Conservation (phyloP, 2,113 vertebrate genomes). For the Anarrhichthys ocellatus region DNA sequence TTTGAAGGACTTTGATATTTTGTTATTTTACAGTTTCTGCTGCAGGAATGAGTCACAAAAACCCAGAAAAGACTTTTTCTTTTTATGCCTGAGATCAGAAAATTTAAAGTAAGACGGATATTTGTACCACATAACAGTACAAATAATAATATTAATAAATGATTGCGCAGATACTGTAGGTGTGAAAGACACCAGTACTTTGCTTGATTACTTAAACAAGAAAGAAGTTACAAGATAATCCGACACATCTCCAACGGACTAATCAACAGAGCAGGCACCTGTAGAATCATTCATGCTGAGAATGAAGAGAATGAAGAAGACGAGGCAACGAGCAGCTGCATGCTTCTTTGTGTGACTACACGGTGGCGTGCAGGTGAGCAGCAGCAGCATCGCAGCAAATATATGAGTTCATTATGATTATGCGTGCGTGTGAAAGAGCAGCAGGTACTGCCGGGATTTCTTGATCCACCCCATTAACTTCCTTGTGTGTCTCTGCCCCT, state of each 20-base stretch:
- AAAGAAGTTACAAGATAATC: no score
- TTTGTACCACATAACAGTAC: no score
- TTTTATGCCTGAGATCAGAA: no score
- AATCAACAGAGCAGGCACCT: no score
- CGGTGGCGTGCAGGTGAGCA: not conserved
- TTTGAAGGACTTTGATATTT: slow-evolving; percentile 6
- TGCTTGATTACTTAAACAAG: no score
- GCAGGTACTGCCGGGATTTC: slow-evolving; percentile 11
- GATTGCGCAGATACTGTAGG: no score
- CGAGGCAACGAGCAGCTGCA: not conserved
- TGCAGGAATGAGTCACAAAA: not conserved
- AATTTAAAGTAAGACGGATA: no score
- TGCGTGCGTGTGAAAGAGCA: not conserved
- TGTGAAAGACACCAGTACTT: no score
- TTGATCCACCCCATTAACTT: slow-evolving; percentile 38
- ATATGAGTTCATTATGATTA: slow-evolving; percentile 10
- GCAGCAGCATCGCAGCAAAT: not conserved
- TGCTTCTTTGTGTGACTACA: not conserved
- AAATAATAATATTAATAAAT: no score
- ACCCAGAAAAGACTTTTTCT: no score
- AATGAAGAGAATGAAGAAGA: not conserved
- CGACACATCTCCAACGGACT: no score
- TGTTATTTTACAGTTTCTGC: not conserved
- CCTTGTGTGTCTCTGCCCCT: not conserved
- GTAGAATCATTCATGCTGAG: no score